Base-by-base conservation (phyloP, 2,113 vertebrate species). In the Motacilla alba region DNA sequence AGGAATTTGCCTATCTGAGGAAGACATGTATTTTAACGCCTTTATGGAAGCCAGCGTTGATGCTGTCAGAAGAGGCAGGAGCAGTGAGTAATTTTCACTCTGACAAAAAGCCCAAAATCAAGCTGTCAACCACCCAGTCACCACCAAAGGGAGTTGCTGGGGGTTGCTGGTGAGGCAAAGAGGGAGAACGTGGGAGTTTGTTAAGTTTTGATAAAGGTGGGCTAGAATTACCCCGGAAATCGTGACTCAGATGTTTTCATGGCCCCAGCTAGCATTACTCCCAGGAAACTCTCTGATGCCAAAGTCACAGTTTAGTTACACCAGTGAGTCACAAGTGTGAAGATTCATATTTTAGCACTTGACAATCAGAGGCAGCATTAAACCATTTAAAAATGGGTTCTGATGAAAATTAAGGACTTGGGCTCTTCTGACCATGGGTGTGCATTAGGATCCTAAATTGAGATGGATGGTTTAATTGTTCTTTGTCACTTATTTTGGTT, bases 341-440 rank as follows among this genome's bases (percentile, higher is more conserved):
- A 99, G 95, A 98, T 98, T 99, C 97, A 97, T 99, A 98, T 99
- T 99, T 99, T 99, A 99, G 98, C 99, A 99, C 99, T 98, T 98
- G 98, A 96, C 96, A 98, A 98, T 97, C 98, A 97, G 93, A 98
- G 92, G 90, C 97, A 97, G 97, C 97, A 98, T 98, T 97, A 98
- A 99, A 98, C 97, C 97, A 98, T 96, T 97, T 97, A 91, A 98
- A 98, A 98, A 98, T 98, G 97, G 98, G 97, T 91, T 66, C 94
- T 97, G 96, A 98, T 96, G 98, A 98, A 97, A 97, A 98, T 44
- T 89, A 96, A 97, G 92, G 97, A 97, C 92, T 98, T 96, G 92
- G 97, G 94, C 46, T 93, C 91, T 95, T 97, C 92, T 97, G 97
- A 97, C 98, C 98, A 96, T 44, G 92, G 96, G 94, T 97, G 95